These are phyloP conservation scores for Cryptotermes secundus DNA, from an alignment of 1,140 invertebrate species.

Conservation along the genomic window DNA sequence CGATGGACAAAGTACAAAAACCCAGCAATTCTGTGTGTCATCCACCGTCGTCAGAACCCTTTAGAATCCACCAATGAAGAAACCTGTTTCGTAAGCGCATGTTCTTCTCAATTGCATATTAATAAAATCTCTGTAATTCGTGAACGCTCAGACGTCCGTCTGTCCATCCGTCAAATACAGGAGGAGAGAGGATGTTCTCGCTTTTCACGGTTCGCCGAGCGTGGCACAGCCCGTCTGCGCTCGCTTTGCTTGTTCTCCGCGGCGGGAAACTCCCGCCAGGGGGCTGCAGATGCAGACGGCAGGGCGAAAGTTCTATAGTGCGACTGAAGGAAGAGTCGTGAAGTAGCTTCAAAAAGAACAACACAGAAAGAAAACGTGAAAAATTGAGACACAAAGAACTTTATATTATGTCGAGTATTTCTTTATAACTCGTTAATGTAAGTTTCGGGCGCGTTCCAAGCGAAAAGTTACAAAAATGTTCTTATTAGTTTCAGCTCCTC, in stretches of 20 bases:
- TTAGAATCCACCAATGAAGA: background rate
- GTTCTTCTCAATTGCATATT: background rate
- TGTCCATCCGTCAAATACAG: background rate
- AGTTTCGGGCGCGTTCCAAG: too few relatives aligned
- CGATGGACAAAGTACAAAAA: too few relatives aligned
- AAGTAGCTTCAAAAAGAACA: background rate
- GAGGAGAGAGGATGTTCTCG: background rate
- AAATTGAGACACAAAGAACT: too few relatives aligned
- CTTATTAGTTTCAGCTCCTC: too few relatives aligned
- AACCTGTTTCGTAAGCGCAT: background rate
- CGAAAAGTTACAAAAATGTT: too few relatives aligned
- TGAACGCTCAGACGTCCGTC: background rate
- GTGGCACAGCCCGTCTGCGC: background rate
- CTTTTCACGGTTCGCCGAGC: constrained; percentile 7
- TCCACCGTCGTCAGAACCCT: too few relatives aligned
- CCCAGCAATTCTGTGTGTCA: too few relatives aligned
- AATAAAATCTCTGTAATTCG: background rate
- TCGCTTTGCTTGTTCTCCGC: background rate
- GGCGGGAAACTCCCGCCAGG: background rate
- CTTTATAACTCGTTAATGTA: too few relatives aligned
- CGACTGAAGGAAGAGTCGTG: background rate
- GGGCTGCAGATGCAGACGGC: background rate
- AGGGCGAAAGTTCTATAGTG: too few relatives aligned
- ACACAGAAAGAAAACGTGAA: too few relatives aligned
- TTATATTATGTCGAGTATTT: too few relatives aligned